phyloP scores from a whole-genome alignment of 2,888 invertebrate genomes.

The Agapetus fuscipes region DNA sequence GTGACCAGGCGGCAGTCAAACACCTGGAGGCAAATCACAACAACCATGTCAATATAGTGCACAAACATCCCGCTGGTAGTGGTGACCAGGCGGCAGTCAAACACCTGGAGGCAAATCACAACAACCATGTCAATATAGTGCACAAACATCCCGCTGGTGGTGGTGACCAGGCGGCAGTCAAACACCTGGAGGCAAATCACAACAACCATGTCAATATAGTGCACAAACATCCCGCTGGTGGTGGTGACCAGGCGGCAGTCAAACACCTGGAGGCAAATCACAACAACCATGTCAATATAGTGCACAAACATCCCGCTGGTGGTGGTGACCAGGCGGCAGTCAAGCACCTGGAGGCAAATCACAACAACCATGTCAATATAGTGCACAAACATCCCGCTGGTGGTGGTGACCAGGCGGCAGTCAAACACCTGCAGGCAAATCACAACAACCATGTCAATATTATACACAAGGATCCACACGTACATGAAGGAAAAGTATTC shows the following conservation, averaged over 20 bases:
- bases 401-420: slow-evolving; percentile 88
- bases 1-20: slow-evolving; percentile 93
- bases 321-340: slow-evolving; percentile 89
- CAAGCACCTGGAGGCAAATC: slow-evolving; percentile 67
- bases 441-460: slow-evolving; percentile 12
- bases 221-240: slow-evolving; percentile 94
- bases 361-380: too few species aligned
- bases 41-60: too few species aligned
- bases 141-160: slow-evolving; percentile 95
- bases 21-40: slow-evolving; percentile 50
- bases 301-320: slow-evolving; percentile 96
- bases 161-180: slow-evolving; percentile 90
- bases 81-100: slow-evolving; percentile 90
- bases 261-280: slow-evolving; percentile 61
- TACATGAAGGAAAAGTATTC: too few species aligned
- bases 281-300: too few species aligned
- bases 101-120: slow-evolving; percentile 55
- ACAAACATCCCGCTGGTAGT: slow-evolving; percentile 96
- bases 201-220: too few species aligned
- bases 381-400: slow-evolving; percentile 96
- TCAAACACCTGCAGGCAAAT: slow-evolving; percentile 72
- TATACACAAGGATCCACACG: too few species aligned
- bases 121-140: too few species aligned
- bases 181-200: slow-evolving; percentile 61
- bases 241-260: slow-evolving; percentile 93